Base-by-base conservation (phyloP, 1,140 invertebrate species). In the Pemphigus obesinymphae region DNA sequence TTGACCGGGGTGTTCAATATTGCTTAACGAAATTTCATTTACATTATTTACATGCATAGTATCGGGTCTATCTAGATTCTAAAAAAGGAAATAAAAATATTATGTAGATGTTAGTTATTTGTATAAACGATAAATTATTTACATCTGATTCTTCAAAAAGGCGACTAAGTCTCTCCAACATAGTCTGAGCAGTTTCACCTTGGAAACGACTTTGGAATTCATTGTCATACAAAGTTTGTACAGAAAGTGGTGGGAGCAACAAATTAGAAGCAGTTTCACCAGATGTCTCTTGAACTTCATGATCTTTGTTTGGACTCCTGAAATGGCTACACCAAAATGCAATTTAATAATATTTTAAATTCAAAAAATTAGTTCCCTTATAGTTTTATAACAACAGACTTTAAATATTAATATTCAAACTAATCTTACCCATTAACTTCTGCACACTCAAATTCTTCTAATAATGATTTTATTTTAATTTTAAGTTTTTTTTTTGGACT, bases 381-480 rank as follows among this genome's bases (percentile, higher is more conserved):
- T 61, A 61, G 29, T 15, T 61, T 68, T 13, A 68, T 13, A 8
- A 8, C 6, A 63, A 63, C 13, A 4, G 8, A 40, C 37, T 40
- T 8, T 15, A 5, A 17, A 34, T 6, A 68, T 20, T 40, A n/a
- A 37, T 34, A 66, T 68, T 40, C 2, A 70, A 45, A 0, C 11
- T 29, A 37, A 34, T 26, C 40, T 58, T 55, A 78, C 75, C n/a
- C 50, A 61, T 34, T 58, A 17, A 34, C 53, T 78, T 78, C 75
- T 10, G 31, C 50, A 58, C 75, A 55, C 2, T 78, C 75, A 58
- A 78, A 78, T 58, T 80, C 76, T 37, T 61, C 76, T 11, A 83
- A 63, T 10, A 83, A 20, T 55, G 82, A 83, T 43, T 76, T 68
- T 29, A 83, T 31, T 66, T 81, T 82, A 48, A 68, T 83, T 81